Conservation (phyloP, 2,113 vertebrate genomes). For the Ctenodactylus gundi region DNA sequence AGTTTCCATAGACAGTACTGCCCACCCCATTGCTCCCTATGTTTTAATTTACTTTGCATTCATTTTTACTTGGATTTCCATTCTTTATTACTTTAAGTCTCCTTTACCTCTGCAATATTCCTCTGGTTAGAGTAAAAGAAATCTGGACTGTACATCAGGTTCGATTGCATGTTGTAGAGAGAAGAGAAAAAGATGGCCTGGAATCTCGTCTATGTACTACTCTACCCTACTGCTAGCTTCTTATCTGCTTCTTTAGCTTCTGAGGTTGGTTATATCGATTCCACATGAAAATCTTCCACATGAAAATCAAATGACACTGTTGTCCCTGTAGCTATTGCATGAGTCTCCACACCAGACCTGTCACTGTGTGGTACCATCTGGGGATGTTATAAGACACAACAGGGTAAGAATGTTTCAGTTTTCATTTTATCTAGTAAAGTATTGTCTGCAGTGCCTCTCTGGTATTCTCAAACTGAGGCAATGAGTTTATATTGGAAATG, state of each 20-base stretch:
- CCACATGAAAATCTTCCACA: too few species aligned
- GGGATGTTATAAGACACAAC: background rate
- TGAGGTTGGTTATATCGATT: accelerated
- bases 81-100: background rate
- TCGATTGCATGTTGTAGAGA: accelerated
- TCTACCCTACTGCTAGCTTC: background rate
- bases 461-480: background rate
- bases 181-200: background rate
- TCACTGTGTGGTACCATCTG: background rate
- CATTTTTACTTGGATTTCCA: background rate
- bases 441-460: background rate
- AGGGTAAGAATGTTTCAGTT: background rate
- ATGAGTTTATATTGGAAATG: background rate
- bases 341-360: background rate
- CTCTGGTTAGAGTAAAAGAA: background rate
- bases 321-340: background rate
- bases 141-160: background rate
- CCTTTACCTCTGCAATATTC: background rate
- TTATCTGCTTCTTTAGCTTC: background rate
- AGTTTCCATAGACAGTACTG: accelerated
- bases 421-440: background rate
- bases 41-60: background rate
- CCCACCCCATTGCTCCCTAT: background rate
- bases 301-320: background rate
- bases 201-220: background rate